Evolutionary conservation across 2,797 vertebrate genomes (phyloP).

Genomic region (Chaetophractus vellerosus): DNA sequence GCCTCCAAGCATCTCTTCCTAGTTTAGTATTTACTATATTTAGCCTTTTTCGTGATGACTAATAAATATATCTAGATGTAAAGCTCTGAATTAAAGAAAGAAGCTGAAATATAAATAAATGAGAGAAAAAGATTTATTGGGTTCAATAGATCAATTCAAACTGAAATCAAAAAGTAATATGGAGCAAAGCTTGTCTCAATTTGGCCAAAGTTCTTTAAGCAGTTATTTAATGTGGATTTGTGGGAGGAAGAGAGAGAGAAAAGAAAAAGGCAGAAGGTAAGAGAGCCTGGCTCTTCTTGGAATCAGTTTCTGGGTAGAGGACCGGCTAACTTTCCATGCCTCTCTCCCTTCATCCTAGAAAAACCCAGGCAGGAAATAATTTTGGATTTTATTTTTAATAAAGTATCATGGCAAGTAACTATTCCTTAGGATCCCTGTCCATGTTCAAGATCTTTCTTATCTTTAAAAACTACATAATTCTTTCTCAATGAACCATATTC

Average conservation of each 20-base stretch:
- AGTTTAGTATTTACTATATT: not conserved
- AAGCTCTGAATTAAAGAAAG: not conserved
- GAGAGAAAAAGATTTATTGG: not conserved
- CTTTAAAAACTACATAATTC: conserved; percentile 75
- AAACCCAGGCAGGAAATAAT: not conserved
- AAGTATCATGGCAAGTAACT: conserved; percentile 65
- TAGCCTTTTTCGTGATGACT: not conserved
- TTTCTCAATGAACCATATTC: conserved; percentile 73
- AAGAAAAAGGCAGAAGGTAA: not conserved
- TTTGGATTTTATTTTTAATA: conserved; percentile 57
- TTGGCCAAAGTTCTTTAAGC: not conserved
- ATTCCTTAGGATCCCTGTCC: conserved; percentile 23
- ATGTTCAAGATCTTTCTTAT: conserved; percentile 76
- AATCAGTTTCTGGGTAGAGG: not conserved
- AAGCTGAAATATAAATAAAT: not conserved
- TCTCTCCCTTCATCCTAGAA: not conserved
- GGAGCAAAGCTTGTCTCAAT: not conserved
- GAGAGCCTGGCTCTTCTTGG: not conserved
- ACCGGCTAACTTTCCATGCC: not conserved
- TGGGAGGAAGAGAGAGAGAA: not conserved
- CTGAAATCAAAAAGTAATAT: not conserved
- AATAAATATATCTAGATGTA: not conserved
- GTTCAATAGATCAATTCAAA: conserved; percentile 27
- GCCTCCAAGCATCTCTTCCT: not conserved
- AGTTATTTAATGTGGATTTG: not conserved